Evolutionary conservation across 1,140 invertebrate genomes (phyloP).

Genomic region (Ephestia elutella): DNA sequence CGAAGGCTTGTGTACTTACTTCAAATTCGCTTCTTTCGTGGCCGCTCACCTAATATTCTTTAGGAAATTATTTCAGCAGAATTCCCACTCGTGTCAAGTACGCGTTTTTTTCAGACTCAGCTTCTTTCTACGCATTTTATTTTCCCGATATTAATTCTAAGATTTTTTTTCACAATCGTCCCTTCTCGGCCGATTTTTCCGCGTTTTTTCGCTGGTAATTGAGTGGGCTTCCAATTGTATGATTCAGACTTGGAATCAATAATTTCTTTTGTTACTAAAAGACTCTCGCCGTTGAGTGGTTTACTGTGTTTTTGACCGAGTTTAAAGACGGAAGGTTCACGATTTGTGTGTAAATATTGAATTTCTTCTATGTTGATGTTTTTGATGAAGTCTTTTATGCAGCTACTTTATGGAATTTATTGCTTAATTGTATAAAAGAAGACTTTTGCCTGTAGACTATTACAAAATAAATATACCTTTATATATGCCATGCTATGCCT

Average conservation of each 20-base stretch:
- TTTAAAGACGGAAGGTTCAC: background rate
- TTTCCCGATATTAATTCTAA: constrained; percentile 28
- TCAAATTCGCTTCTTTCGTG: constrained; percentile 1
- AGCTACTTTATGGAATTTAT: no score
- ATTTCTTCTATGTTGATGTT: no score
- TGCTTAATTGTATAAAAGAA: no score
- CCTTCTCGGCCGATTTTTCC: constrained; percentile 2
- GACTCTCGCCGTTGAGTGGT: background rate
- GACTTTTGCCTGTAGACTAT: no score
- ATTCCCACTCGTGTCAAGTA: constrained; percentile 26
- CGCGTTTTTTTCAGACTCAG: constrained; percentile 7
- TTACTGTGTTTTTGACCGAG: background rate
- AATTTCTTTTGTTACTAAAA: constrained; percentile 1
- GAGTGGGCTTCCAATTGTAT: constrained; percentile 8
- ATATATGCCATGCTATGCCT: no score
- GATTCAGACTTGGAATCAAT: background rate
- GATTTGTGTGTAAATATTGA: background rate
- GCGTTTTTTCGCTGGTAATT: constrained; percentile 8
- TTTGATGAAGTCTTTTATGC: no score
- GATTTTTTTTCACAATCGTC: constrained; percentile 19
- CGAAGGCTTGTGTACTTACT: no score
- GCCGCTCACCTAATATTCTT: constrained; percentile 25
- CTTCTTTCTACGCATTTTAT: constrained; percentile 18
- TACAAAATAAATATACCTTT: no score
- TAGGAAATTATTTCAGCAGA: constrained; percentile 29